Conservation (phyloP, 2,888 invertebrate genomes). For the Hetaerina titia region DNA sequence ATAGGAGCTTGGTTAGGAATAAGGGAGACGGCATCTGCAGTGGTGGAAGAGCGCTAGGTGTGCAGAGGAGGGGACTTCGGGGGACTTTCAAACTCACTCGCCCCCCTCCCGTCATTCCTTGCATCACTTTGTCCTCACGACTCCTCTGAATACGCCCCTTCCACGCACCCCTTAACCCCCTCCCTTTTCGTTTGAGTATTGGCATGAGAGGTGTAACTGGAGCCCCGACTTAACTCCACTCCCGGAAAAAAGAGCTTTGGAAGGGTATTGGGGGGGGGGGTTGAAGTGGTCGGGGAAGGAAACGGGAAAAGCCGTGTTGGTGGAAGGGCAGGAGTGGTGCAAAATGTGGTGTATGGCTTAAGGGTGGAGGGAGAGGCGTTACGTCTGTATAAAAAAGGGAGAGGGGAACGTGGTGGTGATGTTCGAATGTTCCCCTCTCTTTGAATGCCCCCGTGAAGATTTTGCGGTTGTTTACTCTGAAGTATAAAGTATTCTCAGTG, state of each 20-base stretch:
- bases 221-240: neutral
- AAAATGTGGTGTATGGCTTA: neutral
- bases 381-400: neutral
- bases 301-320: too few relatives aligned
- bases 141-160: neutral
- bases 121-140: neutral
- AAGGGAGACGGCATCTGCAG: neutral
- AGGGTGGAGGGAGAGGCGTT: too few relatives aligned
- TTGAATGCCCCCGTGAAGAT: too few relatives aligned
- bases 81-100: neutral
- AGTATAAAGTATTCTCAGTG: too few relatives aligned
- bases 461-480: too few relatives aligned
- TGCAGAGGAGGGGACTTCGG: too few relatives aligned
- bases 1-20: neutral
- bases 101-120: neutral
- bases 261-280: neutral
- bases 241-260: neutral
- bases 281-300: too few relatives aligned
- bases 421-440: neutral
- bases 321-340: neutral
- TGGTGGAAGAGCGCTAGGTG: neutral
- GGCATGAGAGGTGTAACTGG: neutral
- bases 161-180: neutral
- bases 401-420: neutral
- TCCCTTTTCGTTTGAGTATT: neutral